Evolutionary conservation across 1,140 invertebrate genomes (phyloP).

Genomic region (Steinernema khuongi): DNA sequence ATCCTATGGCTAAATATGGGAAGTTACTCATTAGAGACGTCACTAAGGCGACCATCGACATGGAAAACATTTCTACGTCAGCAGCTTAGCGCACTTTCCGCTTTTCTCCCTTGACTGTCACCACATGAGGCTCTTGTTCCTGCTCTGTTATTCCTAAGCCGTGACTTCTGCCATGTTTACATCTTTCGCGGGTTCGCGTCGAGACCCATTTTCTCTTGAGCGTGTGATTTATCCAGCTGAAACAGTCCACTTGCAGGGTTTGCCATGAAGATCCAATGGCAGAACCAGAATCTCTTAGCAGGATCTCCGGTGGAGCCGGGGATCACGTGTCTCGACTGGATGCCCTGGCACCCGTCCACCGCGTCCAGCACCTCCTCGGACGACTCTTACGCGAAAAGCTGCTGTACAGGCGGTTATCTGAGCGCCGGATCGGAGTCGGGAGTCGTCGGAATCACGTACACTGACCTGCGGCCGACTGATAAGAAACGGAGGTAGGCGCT

Average conservation of each 20-base stretch:
- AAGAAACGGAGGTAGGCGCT: background rate
- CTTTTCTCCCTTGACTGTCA: too few species aligned
- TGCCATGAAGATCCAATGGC: conserved; percentile 15
- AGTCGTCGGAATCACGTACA: conserved; percentile 48
- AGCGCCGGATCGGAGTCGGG: conserved; percentile 46
- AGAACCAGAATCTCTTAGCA: background rate
- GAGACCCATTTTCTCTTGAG: background rate
- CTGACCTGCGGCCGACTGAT: conserved; percentile 28
- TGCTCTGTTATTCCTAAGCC: too few species aligned
- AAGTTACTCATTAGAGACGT: too few species aligned
- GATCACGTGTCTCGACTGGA: background rate
- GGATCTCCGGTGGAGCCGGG: conserved; percentile 1
- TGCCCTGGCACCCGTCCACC: background rate
- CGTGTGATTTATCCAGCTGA: background rate
- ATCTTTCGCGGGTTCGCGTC: background rate
- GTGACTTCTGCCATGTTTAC: too few species aligned
- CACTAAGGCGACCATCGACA: too few species aligned
- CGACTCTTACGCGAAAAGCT: background rate
- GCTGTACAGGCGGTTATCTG: conserved; percentile 20
- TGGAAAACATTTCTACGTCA: too few species aligned
- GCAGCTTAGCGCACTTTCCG: too few species aligned
- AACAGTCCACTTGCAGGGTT: background rate
- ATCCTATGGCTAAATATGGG: too few species aligned
- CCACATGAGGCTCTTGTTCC: too few species aligned
- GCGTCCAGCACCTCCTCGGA: background rate